phyloP scores from a whole-genome alignment of 2,113 vertebrate species.

The Corythoichthys haematopterus region DNA sequence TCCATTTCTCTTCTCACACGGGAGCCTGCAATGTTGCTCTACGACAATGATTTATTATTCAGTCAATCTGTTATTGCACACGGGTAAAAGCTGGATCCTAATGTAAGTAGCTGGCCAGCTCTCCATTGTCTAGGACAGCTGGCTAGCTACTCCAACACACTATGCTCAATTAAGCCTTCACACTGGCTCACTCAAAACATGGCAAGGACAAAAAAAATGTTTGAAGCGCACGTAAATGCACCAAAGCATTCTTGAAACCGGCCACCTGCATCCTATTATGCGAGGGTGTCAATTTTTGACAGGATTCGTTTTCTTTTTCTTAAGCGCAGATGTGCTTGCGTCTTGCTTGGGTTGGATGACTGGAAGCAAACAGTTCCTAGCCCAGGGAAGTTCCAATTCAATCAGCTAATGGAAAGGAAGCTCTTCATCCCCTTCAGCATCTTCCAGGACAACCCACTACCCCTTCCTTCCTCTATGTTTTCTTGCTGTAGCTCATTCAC shows the following conservation, averaged over 20 bases:
- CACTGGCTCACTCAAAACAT: conserved; percentile 59
- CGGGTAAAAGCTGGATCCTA: conserved; percentile 51
- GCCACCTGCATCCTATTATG: conserved; percentile 18
- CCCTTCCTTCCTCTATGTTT: conserved; percentile 36
- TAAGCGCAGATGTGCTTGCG: conserved; percentile 41
- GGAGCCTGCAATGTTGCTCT: conserved; percentile 18
- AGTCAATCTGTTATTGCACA: conserved; percentile 65
- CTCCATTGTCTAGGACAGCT: conserved; percentile 36
- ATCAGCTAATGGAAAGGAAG: conserved; percentile 71
- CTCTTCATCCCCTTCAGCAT: conserved; percentile 30
- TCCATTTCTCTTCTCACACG: conserved; percentile 23
- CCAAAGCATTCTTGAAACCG: conserved; percentile 30
- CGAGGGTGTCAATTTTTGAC: conserved; percentile 20
- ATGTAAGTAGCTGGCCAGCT: conserved; percentile 31
- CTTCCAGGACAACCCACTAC: conserved; percentile 1
- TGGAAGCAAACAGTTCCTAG: conserved; percentile 45
- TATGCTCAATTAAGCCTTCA: conserved; percentile 69
- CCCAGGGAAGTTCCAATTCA: conserved; percentile 60
- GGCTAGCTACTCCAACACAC: conserved; percentile 40
- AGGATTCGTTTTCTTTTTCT: conserved; percentile 21
- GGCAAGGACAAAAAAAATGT: conserved; percentile 41
- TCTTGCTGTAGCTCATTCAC: conserved; percentile 59
- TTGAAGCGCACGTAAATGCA: conserved; percentile 27
- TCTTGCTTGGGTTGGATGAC: conserved; percentile 36
- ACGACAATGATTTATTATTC: conserved; percentile 61